Evolutionary conservation across 1,140 invertebrate genomes (phyloP).

Genomic region (Drosophila biarmipes): DNA sequence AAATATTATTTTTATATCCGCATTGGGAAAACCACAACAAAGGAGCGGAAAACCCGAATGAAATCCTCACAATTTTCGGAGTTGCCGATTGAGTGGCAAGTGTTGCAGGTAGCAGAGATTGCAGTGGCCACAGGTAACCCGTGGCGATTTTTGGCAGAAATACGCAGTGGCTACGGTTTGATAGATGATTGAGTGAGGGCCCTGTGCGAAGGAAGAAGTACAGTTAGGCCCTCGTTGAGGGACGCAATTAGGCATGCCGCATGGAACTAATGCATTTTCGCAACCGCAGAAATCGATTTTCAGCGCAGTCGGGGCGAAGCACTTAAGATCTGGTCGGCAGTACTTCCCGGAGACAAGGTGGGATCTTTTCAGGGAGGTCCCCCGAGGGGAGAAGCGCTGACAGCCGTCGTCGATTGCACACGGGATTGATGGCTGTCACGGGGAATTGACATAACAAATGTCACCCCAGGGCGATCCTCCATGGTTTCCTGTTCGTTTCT

Average conservation of each 20-base stretch:
- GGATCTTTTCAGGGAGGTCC: constrained; percentile 48
- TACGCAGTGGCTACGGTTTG: constrained; percentile 42
- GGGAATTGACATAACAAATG: constrained; percentile 80
- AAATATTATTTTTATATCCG: constrained; percentile 49
- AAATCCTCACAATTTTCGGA: constrained; percentile 51
- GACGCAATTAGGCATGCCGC: constrained; percentile 59
- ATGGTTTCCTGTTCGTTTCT: constrained; percentile 60
- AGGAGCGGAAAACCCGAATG: constrained; percentile 31
- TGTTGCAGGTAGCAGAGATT: constrained; percentile 34
- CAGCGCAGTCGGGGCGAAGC: constrained; percentile 51
- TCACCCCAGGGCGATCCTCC: constrained; percentile 52
- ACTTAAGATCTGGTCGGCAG: constrained; percentile 39
- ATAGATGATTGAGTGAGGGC: constrained; percentile 61
- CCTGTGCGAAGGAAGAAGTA: constrained; percentile 1
- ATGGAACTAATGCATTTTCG: constrained; percentile 65
- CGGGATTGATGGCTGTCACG: constrained; percentile 77
- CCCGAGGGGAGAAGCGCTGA: constrained; percentile 39
- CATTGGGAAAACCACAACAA: constrained; percentile 36
- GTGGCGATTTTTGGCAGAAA: constrained; percentile 55
- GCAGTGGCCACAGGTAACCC: constrained; percentile 36
- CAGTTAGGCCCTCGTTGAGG: constrained; percentile 40
- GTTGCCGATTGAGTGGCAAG: constrained; percentile 65
- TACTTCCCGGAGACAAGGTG: constrained; percentile 52
- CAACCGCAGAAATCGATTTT: constrained; percentile 71
- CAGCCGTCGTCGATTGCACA: constrained; percentile 54